Conservation (phyloP, 2,888 invertebrate genomes). For the Blomia tropicalis region DNA sequence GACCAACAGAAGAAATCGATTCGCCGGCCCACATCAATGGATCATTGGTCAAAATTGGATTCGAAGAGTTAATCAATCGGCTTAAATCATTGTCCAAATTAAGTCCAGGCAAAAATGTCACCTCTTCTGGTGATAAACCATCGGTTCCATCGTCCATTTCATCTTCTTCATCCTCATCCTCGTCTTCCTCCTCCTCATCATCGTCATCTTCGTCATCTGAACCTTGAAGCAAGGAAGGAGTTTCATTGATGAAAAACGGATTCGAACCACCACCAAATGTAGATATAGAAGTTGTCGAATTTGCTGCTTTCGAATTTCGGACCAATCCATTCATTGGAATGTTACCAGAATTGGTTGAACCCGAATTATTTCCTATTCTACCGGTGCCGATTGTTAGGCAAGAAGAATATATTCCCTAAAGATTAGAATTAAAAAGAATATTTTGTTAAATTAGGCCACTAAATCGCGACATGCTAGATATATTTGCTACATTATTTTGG, state of each 20-base stretch:
- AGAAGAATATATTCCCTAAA: not conserved
- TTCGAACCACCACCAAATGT: no score
- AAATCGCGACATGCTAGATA: no score
- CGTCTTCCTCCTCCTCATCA: conserved; percentile 7
- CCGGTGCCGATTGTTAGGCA: not conserved
- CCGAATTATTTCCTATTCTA: not conserved
- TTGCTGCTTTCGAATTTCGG: not conserved
- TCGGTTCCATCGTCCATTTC: not conserved
- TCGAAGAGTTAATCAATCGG: not conserved
- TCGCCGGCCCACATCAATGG: not conserved
- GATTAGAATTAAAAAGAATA: not conserved
- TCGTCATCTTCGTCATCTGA: conserved; percentile 7
- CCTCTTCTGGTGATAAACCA: not conserved
- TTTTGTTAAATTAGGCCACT: no score
- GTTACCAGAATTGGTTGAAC: not conserved
- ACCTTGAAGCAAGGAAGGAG: not conserved
- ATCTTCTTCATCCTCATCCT: not conserved
- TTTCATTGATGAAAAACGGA: conserved; percentile 11
- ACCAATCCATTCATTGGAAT: no score
- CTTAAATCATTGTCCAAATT: not conserved
- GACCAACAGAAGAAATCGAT: not conserved
- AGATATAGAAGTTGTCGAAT: no score
- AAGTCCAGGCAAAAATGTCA: not conserved
- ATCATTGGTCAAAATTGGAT: not conserved
- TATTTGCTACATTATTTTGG: no score